These are phyloP conservation scores for Siniperca scherzeri DNA, from an alignment of 2,797 vertebrate genomes.

Conservation along the genomic window DNA sequence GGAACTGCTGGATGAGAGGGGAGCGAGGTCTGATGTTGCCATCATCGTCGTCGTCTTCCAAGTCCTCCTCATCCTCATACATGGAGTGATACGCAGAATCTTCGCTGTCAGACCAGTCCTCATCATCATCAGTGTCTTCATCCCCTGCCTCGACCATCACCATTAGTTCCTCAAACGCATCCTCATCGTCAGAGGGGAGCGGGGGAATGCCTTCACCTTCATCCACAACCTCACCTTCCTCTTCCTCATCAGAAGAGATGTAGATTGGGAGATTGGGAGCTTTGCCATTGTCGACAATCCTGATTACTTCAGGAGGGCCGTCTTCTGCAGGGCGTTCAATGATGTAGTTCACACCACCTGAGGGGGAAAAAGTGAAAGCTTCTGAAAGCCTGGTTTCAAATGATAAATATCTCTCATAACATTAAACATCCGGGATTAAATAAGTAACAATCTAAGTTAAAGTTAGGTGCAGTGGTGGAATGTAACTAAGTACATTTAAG, in stretches of 20 bases:
- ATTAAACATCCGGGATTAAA: too few species aligned
- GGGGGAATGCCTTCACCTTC: too few species aligned
- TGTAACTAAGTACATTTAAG: too few species aligned
- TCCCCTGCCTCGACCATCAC: too few species aligned
- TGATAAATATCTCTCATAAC: too few species aligned
- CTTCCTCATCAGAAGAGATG: not conserved
- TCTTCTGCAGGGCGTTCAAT: not conserved
- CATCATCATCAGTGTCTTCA: too few species aligned
- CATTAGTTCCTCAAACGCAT: too few species aligned
- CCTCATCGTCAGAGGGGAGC: too few species aligned
- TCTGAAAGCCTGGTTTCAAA: too few species aligned
- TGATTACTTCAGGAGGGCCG: not conserved
- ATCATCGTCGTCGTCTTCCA: not conserved
- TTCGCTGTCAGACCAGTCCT: not conserved
- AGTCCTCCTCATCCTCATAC: not conserved
- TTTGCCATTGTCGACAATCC: not conserved
- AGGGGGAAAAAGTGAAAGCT: not conserved
- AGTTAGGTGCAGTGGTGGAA: too few species aligned
- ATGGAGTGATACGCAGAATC: not conserved
- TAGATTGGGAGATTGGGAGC: not conserved
- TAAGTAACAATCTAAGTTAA: too few species aligned
- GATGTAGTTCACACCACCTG: not conserved
- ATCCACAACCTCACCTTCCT: too few species aligned
- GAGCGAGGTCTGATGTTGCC: not conserved
- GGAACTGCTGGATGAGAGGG: not conserved